phyloP scores from a whole-genome alignment of 1,140 invertebrate species.

The Drosophila pectinifera region DNA sequence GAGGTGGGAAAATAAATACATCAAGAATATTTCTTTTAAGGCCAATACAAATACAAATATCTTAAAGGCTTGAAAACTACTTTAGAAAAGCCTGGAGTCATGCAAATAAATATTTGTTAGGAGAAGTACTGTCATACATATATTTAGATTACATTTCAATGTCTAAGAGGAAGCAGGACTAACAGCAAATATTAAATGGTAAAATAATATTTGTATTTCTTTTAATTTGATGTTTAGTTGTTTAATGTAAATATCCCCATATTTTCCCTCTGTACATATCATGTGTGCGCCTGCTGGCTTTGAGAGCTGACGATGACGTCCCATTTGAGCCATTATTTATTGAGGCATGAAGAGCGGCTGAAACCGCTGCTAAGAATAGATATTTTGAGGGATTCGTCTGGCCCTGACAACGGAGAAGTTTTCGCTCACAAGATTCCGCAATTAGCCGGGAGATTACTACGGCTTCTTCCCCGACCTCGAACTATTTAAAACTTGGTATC shows the following conservation, averaged over 20 bases:
- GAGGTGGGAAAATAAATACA: not conserved
- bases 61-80: not conserved
- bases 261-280: conserved; percentile 8
- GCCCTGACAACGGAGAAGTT: conserved; percentile 2
- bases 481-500: conserved; percentile 35
- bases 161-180: not conserved
- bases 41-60: too few relatives aligned
- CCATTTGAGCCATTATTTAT: conserved; percentile 18
- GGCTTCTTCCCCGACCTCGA: not conserved
- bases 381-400: conserved; percentile 19
- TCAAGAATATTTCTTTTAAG: too few relatives aligned
- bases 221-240: not conserved
- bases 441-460: conserved; percentile 19
- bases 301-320: conserved; percentile 4
- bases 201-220: too few relatives aligned
- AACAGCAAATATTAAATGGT: not conserved
- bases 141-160: not conserved
- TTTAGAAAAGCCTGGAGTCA: not conserved
- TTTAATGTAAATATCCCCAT: not conserved
- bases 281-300: not conserved
- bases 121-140: too few relatives aligned
- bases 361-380: conserved; percentile 23
- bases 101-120: not conserved
- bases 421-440: conserved; percentile 5
- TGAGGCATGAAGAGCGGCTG: not conserved